phyloP scores from a whole-genome alignment of 2,113 vertebrate genomes.

The Ailuropoda melanoleuca region DNA sequence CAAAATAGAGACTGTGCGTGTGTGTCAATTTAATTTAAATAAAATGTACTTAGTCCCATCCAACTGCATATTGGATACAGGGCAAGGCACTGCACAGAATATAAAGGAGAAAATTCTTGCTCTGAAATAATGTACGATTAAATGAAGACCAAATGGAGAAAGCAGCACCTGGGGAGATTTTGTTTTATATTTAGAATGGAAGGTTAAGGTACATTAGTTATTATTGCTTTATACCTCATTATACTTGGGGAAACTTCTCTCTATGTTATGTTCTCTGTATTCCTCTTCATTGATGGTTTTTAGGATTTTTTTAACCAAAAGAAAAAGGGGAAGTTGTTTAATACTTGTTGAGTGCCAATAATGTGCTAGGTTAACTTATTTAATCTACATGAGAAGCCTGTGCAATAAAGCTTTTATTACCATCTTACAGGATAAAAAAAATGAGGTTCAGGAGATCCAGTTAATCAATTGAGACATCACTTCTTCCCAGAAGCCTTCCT shows the following conservation, averaged over 20 bases:
- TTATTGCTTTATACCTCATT: slow-evolving; percentile 36
- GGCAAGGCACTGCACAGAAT: background rate
- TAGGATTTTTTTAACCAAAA: background rate
- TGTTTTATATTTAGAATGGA: slow-evolving; percentile 10
- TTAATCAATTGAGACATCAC: fast-evolving
- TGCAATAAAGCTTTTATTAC: background rate
- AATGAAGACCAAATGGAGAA: slow-evolving; percentile 5
- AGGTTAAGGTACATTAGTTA: background rate
- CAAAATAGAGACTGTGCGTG: background rate
- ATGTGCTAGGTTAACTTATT: background rate
- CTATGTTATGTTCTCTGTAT: background rate
- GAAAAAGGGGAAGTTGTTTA: background rate
- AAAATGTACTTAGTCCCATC: slow-evolving; percentile 20
- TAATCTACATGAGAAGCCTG: background rate
- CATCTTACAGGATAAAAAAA: background rate
- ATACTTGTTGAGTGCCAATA: background rate
- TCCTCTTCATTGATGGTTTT: background rate
- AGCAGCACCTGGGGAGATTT: background rate
- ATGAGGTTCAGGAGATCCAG: background rate
- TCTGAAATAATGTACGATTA: background rate
- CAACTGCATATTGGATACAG: background rate
- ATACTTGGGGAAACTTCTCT: background rate
- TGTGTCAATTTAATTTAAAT: slow-evolving; percentile 57
- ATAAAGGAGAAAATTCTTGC: background rate
- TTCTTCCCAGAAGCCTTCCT: background rate